Base-by-base conservation (phyloP, 2,113 vertebrate genomes). In the Merops nubicus region DNA sequence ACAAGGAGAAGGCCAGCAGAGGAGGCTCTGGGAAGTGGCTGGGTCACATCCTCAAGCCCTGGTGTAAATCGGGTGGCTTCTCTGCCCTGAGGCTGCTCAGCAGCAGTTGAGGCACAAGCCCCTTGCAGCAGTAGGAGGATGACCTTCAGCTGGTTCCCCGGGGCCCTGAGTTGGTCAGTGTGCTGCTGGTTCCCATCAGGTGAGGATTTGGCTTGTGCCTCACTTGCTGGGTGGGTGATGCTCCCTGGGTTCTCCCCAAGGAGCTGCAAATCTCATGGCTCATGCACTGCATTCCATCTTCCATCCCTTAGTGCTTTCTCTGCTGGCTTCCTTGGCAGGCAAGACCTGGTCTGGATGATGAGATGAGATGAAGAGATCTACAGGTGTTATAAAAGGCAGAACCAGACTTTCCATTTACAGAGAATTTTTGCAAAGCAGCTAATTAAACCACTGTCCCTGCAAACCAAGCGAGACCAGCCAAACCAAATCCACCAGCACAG, bases 331-430 rank as follows among this genome's bases (percentile, higher is more conserved):
- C 54, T 33, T 53, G 64, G 82, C 83, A 72, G 82, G 31, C 69
- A 4, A 51, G 51, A 38, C 45, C 68, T 34, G 51, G 38, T 9
- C 51, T 70, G 88, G 79, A 91, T 67, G 91, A 84, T 43, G 92
- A 93, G 93, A 79, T 60, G 69, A 90, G 89, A 82, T 78, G 45
- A 94, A 91, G 83, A 77, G 64, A 51, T 91, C 88, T 89, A 33
- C 65, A 87, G 86, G 93, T 89, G 88, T 45, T 87, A 34, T 1
- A 51, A 28, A 45, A 85, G 74, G 81, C 78, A 93, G 85, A 67
- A 69, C 70, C 9, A 65, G 91, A 43, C 70, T 76, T 79, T 57
- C 53, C 65, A 38, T 92, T 81, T 36, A 18, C 29, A 23, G 59
- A 86, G 51, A 0, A 36, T 54, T 76, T 65, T 70, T 80, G 51